These are phyloP conservation scores for Tortrix viridana DNA, from an alignment of 2,888 invertebrate genomes.

Conservation along the genomic window DNA sequence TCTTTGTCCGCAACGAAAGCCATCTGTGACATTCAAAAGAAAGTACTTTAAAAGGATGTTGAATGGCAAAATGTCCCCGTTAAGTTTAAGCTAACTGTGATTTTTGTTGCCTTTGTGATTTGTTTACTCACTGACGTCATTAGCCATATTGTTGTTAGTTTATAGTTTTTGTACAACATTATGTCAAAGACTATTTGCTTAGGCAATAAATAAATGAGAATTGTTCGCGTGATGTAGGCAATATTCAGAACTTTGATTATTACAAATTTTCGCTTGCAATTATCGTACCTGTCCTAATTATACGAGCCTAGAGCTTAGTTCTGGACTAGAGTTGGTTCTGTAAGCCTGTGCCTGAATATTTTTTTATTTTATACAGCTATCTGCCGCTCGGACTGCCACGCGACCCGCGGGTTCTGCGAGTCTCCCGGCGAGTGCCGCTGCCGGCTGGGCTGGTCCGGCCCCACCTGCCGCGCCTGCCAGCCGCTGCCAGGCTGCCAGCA, in stretches of 20 bases:
- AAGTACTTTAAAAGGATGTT: slow-evolving; percentile 21
- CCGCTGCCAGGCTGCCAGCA: slow-evolving; percentile 95
- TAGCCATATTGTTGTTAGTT: too few species aligned
- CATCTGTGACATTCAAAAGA: slow-evolving; percentile 12
- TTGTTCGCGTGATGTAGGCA: too few species aligned
- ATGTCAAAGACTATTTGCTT: too few species aligned
- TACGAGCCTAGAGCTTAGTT: too few species aligned
- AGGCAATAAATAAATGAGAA: neutral
- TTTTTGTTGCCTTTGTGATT: too few species aligned
- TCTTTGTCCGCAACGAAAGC: neutral
- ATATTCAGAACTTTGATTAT: too few species aligned
- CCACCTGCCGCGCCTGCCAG: slow-evolving; percentile 93
- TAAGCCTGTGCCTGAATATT: too few species aligned
- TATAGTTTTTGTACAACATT: too few species aligned
- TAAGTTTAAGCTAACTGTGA: neutral
- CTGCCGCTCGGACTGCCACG: slow-evolving; percentile 93
- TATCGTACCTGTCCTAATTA: too few species aligned
- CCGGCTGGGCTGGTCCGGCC: slow-evolving; percentile 95
- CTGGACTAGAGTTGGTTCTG: too few species aligned
- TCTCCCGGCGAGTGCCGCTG: slow-evolving; percentile 95
- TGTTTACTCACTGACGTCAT: too few species aligned
- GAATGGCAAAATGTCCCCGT: slow-evolving; percentile 19
- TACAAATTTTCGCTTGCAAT: too few species aligned
- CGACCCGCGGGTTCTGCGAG: slow-evolving; percentile 93
- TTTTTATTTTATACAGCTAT: slow-evolving; percentile 82